These are phyloP conservation scores for Hyperoplus lanceolatus DNA, from an alignment of 2,797 vertebrate genomes.

Conservation along the genomic window DNA sequence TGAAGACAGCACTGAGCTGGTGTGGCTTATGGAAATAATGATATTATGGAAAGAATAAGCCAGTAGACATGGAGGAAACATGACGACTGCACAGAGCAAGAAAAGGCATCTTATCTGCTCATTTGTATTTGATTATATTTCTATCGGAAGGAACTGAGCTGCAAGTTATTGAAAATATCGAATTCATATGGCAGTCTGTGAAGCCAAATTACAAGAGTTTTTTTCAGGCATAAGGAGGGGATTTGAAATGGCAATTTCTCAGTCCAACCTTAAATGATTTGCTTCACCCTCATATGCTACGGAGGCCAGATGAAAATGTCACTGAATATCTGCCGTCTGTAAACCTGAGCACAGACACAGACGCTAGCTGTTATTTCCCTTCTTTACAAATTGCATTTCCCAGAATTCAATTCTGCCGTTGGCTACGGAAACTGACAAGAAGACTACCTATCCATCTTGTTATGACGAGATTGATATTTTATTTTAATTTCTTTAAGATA, in stretches of 20 bases:
- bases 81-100: slow-evolving; percentile 1
- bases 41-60: slow-evolving; percentile 11
- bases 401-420: not conserved
- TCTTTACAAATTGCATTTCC: not conserved
- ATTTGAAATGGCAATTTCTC: not conserved
- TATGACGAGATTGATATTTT: too few relatives aligned
- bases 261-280: not conserved
- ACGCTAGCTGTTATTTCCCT: not conserved
- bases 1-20: not conserved
- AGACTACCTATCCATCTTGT: too few relatives aligned
- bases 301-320: slow-evolving; percentile 9
- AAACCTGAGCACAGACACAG: not conserved
- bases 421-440: too few relatives aligned
- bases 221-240: not conserved
- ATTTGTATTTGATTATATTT: not conserved
- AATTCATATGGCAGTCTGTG: not conserved
- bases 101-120: not conserved
- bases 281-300: not conserved
- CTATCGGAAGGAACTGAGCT: not conserved
- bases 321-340: slow-evolving; percentile 9
- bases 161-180: not conserved
- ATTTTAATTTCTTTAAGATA: too few relatives aligned
- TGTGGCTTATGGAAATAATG: slow-evolving; percentile 1
- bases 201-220: not conserved
- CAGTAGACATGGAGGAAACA: slow-evolving; percentile 14